These are phyloP conservation scores for Poecile montanus DNA, from an alignment of 2,797 vertebrate species.

Conservation along the genomic window DNA sequence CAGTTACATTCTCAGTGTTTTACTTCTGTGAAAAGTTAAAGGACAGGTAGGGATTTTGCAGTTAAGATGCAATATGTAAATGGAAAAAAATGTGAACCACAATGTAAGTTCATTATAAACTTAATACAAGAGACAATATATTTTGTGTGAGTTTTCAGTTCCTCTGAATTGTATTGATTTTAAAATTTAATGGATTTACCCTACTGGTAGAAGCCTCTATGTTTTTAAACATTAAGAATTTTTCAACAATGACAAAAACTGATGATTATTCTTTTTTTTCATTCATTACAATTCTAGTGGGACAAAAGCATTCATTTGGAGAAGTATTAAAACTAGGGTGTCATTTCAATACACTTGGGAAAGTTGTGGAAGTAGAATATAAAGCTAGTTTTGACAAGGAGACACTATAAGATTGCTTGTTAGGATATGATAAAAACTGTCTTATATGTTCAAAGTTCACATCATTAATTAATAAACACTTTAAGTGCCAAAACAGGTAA, in stretches of 20 bases:
- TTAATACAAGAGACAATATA: neutral
- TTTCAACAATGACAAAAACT: neutral
- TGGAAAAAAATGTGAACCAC: neutral
- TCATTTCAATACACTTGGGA: constrained; percentile 31
- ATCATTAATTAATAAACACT: constrained; percentile 56
- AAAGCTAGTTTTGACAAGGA: constrained; percentile 17
- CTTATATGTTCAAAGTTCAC: constrained; percentile 3
- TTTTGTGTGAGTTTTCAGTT: neutral
- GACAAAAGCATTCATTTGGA: neutral
- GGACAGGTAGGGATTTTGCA: neutral
- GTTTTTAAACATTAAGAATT: neutral
- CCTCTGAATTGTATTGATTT: neutral
- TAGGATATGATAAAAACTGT: constrained; percentile 19
- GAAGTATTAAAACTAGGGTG: neutral
- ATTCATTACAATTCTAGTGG: neutral
- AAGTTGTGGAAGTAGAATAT: constrained; percentile 29
- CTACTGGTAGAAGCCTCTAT: neutral
- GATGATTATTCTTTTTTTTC: neutral
- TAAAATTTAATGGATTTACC: neutral
- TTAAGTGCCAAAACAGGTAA: constrained; percentile 60
- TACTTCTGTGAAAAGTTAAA: neutral
- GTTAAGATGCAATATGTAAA: neutral
- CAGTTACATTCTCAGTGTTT: neutral
- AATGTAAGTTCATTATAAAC: neutral
- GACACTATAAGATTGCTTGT: constrained; percentile 27